Base-by-base conservation (phyloP, 1,140 invertebrate species). In the Rhysida immarginata region DNA sequence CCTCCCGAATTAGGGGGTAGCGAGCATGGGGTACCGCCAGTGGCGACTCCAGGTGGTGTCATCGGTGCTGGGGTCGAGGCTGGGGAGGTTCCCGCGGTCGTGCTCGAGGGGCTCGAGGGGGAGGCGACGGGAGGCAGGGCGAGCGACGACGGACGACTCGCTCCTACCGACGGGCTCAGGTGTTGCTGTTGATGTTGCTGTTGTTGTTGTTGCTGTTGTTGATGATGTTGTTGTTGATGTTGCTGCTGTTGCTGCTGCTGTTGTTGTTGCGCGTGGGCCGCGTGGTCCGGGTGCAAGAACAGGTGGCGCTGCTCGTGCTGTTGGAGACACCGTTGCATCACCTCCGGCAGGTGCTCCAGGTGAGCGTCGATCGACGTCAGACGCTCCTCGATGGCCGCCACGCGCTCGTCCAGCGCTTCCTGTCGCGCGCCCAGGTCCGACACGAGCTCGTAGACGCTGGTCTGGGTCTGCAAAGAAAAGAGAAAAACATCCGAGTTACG, bases 401-500 rank as follows among this genome's bases (percentile, higher is more conserved):
- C 72, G 61, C 87, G 81, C 68, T 90, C 88, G 69, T 97, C 93
- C 60, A 96, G 75, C 14, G 81, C 78, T 67, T 92, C 85, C 69
- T 95, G 90, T 54, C 90, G 81, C 43, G 82, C 81, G 68, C 86
- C 92, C 84, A 96, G 92, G 64, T 96, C 93, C 20, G 88, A 89
- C 45, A 96, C 91, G 63, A 96, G 87, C 74, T 96, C 93, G 70
- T 96, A 95, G 50, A 96, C 91, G 16, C 88, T 91, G 66, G 90
- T 93, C 77, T 96, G 93, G 51, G 91, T 95, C 93, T 97, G 77
- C 52, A 80, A 82, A 24, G 21, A 41, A 41, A 11, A 41, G n/a
- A 41, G n/a, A n/a, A n/a, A n/a, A n/a, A n/a, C n/a, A n/a, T n/a
- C n/a, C n/a, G n/a, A n/a, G n/a, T n/a, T n/a, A n/a, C n/a, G n/a